A percentile compares a stretch with the other conserved stretches of the same genome.
Conservation (phyloP, 2,888 invertebrate genomes). For the Chalcosyrphus nemorum region DNA sequence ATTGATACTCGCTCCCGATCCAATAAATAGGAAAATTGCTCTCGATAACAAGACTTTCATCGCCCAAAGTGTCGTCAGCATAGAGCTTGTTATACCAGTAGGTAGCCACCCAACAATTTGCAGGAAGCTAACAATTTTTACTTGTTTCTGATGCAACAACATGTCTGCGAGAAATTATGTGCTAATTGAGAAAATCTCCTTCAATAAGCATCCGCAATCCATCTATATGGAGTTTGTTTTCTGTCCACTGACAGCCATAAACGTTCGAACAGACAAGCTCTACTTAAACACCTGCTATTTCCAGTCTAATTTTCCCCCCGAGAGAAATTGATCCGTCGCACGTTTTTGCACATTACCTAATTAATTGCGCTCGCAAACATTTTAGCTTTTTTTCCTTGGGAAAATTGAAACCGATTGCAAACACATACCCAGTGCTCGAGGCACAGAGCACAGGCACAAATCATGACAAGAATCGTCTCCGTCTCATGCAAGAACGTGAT, state of each 20-base stretch:
- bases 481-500: conserved; percentile 46
- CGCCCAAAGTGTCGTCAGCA: conserved; percentile 2
- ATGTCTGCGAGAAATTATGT: conserved; percentile 29
- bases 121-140: not conserved
- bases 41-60: conserved; percentile 9
- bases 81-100: not conserved
- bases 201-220: conserved; percentile 1
- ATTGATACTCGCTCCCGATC: too few species aligned
- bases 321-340: conserved; percentile 27
- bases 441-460: too few species aligned
- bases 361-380: conserved; percentile 47
- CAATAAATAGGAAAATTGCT: not conserved
- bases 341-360: conserved; percentile 11
- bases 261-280: conserved; percentile 4
- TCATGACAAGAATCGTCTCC: too few species aligned
- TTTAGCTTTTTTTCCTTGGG: conserved; percentile 30
- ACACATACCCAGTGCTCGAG: conserved; percentile 17
- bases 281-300: conserved; percentile 24
- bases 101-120: not conserved
- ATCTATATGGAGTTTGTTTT: conserved; percentile 3
- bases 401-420: conserved; percentile 34
- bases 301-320: conserved; percentile 24
- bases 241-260: conserved; percentile 18
- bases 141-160: conserved; percentile 1
- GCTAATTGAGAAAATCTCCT: conserved; percentile 51